Evolutionary conservation across 2,797 vertebrate genomes (phyloP).

Genomic region (Xenops minutus): DNA sequence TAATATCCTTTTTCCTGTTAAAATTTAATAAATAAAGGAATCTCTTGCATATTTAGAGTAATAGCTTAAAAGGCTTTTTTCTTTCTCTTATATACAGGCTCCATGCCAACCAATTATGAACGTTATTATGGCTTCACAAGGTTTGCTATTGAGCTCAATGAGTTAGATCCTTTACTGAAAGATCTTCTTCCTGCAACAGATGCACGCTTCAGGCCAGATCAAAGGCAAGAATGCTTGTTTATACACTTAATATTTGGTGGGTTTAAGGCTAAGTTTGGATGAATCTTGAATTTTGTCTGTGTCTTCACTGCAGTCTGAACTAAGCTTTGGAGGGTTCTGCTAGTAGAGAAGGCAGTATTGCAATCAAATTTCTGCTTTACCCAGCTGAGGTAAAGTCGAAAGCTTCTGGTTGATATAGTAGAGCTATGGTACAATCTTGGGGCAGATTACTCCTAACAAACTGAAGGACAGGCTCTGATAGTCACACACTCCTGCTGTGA

Average conservation of each 20-base stretch:
- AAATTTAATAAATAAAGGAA: neutral
- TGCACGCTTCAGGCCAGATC: slow-evolving; percentile 94
- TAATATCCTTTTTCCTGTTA: neutral
- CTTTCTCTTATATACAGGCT: slow-evolving; percentile 78
- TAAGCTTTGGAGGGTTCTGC: neutral
- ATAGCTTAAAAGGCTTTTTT: neutral
- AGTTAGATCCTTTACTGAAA: slow-evolving; percentile 92
- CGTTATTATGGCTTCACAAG: slow-evolving; percentile 98
- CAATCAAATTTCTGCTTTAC: neutral
- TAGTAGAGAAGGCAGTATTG: neutral
- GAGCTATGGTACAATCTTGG: neutral
- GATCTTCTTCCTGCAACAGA: slow-evolving; percentile 92
- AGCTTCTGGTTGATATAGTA: neutral
- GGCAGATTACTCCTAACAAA: neutral
- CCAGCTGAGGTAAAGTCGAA: neutral
- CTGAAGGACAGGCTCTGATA: neutral
- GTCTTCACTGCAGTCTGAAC: neutral
- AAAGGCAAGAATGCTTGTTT: slow-evolving; percentile 81
- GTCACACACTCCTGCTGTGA: neutral
- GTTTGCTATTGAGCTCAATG: slow-evolving; percentile 97
- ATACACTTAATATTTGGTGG: neutral
- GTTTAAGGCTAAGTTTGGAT: neutral
- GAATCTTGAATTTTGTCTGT: neutral
- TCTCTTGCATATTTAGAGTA: neutral
- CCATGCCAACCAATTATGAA: slow-evolving; percentile 97